Evolutionary conservation across 2,113 vertebrate species (phyloP), one percentile per base, ranked within the genome.

Genomic region (Oreochromis niloticus): DNA sequence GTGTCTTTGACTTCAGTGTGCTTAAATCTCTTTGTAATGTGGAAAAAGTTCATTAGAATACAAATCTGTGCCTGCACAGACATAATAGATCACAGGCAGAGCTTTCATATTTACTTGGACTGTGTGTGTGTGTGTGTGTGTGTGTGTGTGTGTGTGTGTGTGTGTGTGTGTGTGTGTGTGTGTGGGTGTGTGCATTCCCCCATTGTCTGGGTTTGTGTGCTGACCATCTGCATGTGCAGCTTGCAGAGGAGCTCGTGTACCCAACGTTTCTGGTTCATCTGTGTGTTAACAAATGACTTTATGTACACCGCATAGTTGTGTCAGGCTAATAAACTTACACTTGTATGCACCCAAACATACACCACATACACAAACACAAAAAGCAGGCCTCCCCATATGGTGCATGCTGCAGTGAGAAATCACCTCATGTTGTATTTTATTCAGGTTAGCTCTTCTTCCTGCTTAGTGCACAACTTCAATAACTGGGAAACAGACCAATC

Each of bases 201-300:
- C 41, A 9, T 52, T 32, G 82, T 82, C 39, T 91, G 86, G 87
- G 80, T 88, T 87, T 81, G 87, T 57, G 41, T 82, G 16, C 57
- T 4, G 36, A 85, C 91, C 94, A 94, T 95, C 94, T 94, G 88
- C 85, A 87, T 75, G 85, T 90, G 84, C 79, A 88, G 85, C 80
- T 91, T 90, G 82, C 84, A 27, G 50, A 52, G 79, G 32, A 85
- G 59, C 83, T 89, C 79, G 63, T 79, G 50, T 57, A 68, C 63
- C 88, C 36, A 80, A 50, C n/a, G 19, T 94, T 94, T 93, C 88
- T 93, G 78, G 91, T 93, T 93, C 91, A 94, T 87, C 79, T 86
- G 87, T 56, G 79, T 80, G 66, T 81, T 89, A 87, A 87, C 85
- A 86, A 89, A 91, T 66, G 3, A 81, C 81, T 27, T 56, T 19